Base-by-base conservation (phyloP, 2,797 vertebrate species). In the Sternarchorhynchus goeldii region DNA sequence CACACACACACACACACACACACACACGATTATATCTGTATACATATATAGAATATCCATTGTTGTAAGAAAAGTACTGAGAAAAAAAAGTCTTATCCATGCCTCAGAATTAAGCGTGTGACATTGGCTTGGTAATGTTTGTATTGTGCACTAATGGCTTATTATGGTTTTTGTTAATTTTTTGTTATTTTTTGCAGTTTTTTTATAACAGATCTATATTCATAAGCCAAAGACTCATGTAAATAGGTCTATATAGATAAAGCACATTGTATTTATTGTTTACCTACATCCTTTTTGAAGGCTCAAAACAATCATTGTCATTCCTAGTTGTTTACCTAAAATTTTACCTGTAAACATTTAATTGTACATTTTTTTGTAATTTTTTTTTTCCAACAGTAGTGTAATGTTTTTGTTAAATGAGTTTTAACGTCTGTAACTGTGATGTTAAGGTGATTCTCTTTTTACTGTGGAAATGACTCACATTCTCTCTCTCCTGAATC, bases 161-260 rank as follows among this genome's bases (percentile, higher is more conserved):
- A 92, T 87, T 90, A 39, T 91, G 92, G 88, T 88, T 92, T 90
- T 90, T 93, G 90, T 94, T 82, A 83, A 88, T 17, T 16, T 7
- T 84, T 90, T 92, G 91, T 88, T 93, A 89, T 91, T 57, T 66
- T 77, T 81, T 78, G 73, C 93, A 91, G 91, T 87, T 86, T 94
- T 90, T 92, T 91, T 88, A 90, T 93, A 95, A 93, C 93, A 91
- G 87, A 94, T 95, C 92, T 93, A 94, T 93, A 92, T 94, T 94
- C 95, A 96, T 96, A 99, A 97, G 96, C 97, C 97, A 99, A 99
- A 99, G 97, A 99, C 92, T 96, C 94, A 91, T 99, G 97, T 99
- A 99, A 96, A 99, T 98, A 98, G 98, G 96, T 98, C 94, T 95
- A 98, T 98, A 99, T 88, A 92, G 94, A 96, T 94, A 95, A 97